Percentiles rank a stretch among this genome's conserved stretches.
Conservation (phyloP, 2,888 invertebrate genomes). For the Nomada flava region DNA sequence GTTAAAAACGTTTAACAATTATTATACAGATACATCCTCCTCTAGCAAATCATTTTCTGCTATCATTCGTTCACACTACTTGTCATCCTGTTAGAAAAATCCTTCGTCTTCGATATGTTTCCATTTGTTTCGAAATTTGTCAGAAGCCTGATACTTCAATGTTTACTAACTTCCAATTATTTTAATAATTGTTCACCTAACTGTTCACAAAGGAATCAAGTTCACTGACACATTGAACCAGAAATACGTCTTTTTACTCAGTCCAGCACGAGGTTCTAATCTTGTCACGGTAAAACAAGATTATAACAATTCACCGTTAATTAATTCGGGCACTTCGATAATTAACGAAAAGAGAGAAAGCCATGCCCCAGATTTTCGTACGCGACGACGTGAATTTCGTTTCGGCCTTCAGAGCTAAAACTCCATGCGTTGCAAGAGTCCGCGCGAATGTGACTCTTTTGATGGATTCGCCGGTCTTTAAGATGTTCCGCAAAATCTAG, state of each 20-base stretch:
- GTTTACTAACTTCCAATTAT: too few species aligned
- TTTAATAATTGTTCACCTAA: not conserved
- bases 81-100: not conserved
- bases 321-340: not conserved
- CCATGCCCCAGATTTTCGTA: not conserved
- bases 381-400: not conserved
- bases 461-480: conserved; percentile 42
- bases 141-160: too few species aligned
- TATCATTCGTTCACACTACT: not conserved
- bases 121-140: not conserved
- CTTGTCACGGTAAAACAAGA: not conserved
- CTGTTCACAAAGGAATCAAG: not conserved
- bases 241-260: not conserved
- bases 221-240: not conserved
- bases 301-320: not conserved
- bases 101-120: not conserved
- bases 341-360: conserved; percentile 8
- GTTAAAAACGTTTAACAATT: not conserved
- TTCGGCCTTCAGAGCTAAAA: conserved; percentile 3
- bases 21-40: not conserved
- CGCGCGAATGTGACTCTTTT: conserved; percentile 51
- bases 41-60: not conserved
- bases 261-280: not conserved
- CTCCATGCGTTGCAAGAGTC: conserved; percentile 34
- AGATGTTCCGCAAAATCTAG: conserved; percentile 53